Base-by-base conservation (phyloP, 2,113 vertebrate genomes). In the Daboia siamensis region DNA sequence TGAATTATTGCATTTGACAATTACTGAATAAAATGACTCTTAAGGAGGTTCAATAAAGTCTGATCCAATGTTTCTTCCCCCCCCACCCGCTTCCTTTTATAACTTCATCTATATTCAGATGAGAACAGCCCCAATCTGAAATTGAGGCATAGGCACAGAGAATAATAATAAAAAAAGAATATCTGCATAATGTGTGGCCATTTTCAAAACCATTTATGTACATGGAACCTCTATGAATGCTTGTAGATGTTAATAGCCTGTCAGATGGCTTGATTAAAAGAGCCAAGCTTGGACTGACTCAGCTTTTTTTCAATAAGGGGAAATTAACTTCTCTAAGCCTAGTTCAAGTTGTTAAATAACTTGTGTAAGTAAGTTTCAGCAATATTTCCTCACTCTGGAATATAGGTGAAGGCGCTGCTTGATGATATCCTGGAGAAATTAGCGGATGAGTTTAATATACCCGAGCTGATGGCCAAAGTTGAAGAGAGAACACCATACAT, bases 341-440 rank as follows among this genome's bases (percentile, higher is more conserved):
- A 8, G 26, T 39, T 55, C 4, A 88, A 56, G 8, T 11, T 39
- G 54, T 54, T 80, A 44, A 51, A 44, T 80, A 10, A 80, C 7
- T 0, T 1, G 48, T 55, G 23, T 69, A 55, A 86, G 51, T 91
- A 90, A 61, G 74, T 80, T 48, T 46, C 87, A 93, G 46, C 69
- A 0, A 0, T 1, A 3, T 89, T 21, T 10, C 90, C 44, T 39
- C 23, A 26, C 1, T 29, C 29, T 0, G 92, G 56, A 69, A 52
- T 46, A 2, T 97, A 99, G 99, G 98, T 99, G 91, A 98, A 98
- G 80, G 89, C 96, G 0, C 93, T 97, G 20, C 96, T 99, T 94
- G 98, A 99, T 23, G 99, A 99, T 91, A 97, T 99, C 90, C 3
- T 98, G 57, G 99, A 99, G 96, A 99, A 97, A 91, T 93, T 99